These are phyloP conservation scores for Neodontobutis hainanensis DNA, from an alignment of 2,113 vertebrate species.

Conservation along the genomic window DNA sequence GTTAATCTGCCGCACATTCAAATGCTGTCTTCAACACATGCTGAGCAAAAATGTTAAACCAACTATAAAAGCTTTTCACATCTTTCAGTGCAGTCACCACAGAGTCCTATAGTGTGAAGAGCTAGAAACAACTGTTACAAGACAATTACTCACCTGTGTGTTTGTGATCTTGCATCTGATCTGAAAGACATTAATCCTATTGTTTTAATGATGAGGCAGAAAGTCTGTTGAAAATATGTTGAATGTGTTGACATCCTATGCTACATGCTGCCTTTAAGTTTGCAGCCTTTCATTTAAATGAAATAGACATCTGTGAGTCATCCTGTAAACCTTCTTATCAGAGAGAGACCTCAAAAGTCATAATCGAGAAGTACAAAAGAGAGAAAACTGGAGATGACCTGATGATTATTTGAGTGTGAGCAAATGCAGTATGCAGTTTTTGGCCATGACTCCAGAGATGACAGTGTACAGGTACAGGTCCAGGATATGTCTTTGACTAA, in stretches of 20 bases:
- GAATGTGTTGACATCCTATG: too few relatives aligned
- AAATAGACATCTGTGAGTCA: neutral
- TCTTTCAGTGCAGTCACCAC: constrained; percentile 4
- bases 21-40: constrained; percentile 24
- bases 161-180: neutral
- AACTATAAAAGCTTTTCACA: constrained; percentile 17
- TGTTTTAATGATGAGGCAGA: neutral
- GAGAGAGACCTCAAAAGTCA: neutral
- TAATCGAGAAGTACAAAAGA: neutral
- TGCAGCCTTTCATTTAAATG: neutral
- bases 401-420: neutral
- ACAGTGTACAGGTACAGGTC: neutral
- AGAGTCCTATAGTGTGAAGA: constrained; percentile 6
- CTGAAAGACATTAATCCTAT: neutral
- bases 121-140: neutral
- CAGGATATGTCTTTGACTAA: neutral
- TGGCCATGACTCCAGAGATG: neutral
- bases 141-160: neutral
- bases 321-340: neutral
- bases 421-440: neutral
- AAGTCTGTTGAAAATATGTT: neutral
- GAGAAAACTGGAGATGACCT: too few relatives aligned
- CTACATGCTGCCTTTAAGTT: neutral
- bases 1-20: constrained; percentile 56
- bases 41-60: constrained; percentile 27